Percentiles rank a stretch among this genome's conserved stretches.
phyloP scores from a whole-genome alignment of 1,140 invertebrate genomes.

The Steinernema feltiae region DNA sequence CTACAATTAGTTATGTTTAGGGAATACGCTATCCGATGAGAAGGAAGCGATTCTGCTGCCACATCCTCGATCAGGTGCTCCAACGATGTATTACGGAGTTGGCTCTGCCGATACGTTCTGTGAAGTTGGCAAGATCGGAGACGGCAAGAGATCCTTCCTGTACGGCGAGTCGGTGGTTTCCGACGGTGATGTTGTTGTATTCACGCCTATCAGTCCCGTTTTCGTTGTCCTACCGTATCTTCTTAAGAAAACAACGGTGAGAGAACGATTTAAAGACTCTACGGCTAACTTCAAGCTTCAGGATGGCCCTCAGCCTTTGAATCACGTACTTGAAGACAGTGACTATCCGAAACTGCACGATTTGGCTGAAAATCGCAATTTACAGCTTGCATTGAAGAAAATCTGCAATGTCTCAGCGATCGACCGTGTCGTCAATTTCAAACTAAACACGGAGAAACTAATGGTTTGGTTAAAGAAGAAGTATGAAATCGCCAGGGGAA shows the following conservation, averaged over 20 bases:
- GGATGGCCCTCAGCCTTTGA: not conserved
- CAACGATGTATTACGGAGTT: not conserved
- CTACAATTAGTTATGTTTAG: too few relatives aligned
- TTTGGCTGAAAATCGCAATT: not conserved
- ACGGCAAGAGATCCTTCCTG: not conserved
- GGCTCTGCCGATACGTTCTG: not conserved
- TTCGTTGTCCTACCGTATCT: not conserved
- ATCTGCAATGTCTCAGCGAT: not conserved
- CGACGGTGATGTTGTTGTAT: not conserved
- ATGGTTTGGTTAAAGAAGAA: not conserved
- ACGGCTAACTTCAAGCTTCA: not conserved
- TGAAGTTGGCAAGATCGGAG: not conserved
- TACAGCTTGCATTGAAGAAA: not conserved
- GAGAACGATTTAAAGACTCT: not conserved
- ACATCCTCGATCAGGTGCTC: not conserved
- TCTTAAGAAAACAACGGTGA: not conserved
- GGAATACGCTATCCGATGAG: not conserved
- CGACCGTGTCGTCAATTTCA: not conserved
- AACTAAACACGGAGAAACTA: not conserved
- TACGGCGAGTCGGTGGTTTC: not conserved
- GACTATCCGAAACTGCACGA: not conserved
- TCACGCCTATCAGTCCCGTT: not conserved
- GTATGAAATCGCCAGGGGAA: not conserved
- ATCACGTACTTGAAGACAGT: not conserved
- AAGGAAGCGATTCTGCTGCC: not conserved